Evolutionary conservation across 2,888 invertebrate species (phyloP).

Genomic region (Nysson spinosus): DNA sequence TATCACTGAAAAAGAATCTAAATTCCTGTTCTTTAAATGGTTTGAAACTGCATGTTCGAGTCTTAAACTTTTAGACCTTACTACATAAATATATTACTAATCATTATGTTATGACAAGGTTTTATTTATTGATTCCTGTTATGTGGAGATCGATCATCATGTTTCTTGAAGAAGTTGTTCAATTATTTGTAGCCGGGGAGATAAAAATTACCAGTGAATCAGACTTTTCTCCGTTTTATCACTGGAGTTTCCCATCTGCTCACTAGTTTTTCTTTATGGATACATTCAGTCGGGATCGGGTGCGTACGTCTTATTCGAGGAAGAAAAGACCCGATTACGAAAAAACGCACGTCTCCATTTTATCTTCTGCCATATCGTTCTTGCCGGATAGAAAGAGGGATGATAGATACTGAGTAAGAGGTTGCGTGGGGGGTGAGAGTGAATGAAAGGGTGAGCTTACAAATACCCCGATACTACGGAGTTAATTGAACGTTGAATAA

Average conservation of each 20-base stretch:
- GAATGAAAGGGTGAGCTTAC: slow-evolving; percentile 16
- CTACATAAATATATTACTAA: too few species aligned
- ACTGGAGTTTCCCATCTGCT: slow-evolving; percentile 23
- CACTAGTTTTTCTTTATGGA: slow-evolving; percentile 3
- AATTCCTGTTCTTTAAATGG: too few species aligned
- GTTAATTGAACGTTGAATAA: slow-evolving; percentile 49
- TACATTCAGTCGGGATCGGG: not conserved
- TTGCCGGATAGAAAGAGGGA: slow-evolving; percentile 17
- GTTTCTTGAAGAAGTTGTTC: not conserved
- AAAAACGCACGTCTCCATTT: slow-evolving; percentile 42
- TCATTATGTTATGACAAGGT: not conserved
- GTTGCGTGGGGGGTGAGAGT: slow-evolving; percentile 1
- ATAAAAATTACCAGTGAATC: slow-evolving; percentile 23
- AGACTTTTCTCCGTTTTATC: slow-evolving; percentile 16
- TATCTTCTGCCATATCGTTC: slow-evolving; percentile 40
- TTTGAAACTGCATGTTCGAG: too few species aligned
- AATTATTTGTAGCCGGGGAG: not conserved
- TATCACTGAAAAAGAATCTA: too few species aligned
- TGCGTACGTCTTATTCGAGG: slow-evolving; percentile 17
- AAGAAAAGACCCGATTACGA: slow-evolving; percentile 28
- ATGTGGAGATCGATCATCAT: not conserved
- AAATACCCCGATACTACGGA: slow-evolving; percentile 20
- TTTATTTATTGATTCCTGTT: not conserved
- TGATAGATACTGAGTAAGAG: slow-evolving; percentile 28
- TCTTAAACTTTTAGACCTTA: too few species aligned